Evolutionary conservation across 2,888 invertebrate genomes (phyloP).

Genomic region (Deilephila elpenor): DNA sequence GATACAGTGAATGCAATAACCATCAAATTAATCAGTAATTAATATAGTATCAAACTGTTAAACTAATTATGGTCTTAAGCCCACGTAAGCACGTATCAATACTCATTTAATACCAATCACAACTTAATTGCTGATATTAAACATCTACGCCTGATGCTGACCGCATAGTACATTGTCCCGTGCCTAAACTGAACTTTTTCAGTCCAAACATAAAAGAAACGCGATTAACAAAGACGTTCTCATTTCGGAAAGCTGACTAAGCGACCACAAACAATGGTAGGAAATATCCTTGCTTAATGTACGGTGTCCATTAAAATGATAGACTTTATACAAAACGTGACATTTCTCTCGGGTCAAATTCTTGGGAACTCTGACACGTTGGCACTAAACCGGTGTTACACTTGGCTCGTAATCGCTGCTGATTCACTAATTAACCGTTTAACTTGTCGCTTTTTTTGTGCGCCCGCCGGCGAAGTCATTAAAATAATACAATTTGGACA

Average conservation of each 20-base stretch:
- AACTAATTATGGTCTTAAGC: background rate
- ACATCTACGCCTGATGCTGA: background rate
- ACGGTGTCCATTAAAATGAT: constrained; percentile 23
- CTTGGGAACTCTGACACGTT: constrained; percentile 22
- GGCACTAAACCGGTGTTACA: constrained; percentile 31
- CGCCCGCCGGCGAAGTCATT: constrained; percentile 38
- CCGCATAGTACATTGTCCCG: background rate
- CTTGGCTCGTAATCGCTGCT: constrained; percentile 31
- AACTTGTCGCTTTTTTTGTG: constrained; percentile 41
- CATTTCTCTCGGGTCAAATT: constrained; percentile 23
- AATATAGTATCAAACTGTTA: background rate
- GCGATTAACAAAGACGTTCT: constrained; percentile 48
- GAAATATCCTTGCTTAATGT: constrained; percentile 49
- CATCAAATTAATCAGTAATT: background rate
- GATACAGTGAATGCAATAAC: background rate
- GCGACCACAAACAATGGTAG: constrained; percentile 62
- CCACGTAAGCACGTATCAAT: background rate
- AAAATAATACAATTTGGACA: constrained; percentile 39
- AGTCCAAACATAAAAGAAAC: constrained; percentile 37
- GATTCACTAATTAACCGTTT: constrained; percentile 39
- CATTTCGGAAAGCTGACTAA: constrained; percentile 56
- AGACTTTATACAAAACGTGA: constrained; percentile 16
- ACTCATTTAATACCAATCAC: constrained; percentile 9
- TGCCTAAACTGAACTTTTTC: background rate
- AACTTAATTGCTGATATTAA: constrained; percentile 10